phyloP scores from a whole-genome alignment of 2,888 invertebrate genomes.

The Tridacna crocea region DNA sequence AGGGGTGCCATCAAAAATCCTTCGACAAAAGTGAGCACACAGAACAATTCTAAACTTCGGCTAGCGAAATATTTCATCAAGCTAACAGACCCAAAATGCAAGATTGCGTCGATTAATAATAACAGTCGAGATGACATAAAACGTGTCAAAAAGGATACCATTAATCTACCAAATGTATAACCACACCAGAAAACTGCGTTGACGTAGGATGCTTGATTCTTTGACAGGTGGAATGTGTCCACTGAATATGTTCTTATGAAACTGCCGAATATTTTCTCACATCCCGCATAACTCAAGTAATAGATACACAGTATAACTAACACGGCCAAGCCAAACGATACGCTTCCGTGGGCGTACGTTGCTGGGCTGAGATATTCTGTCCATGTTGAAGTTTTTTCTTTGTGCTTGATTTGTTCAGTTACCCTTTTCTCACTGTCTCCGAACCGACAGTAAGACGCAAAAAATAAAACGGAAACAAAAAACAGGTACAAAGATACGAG shows the following conservation, averaged over 20 bases:
- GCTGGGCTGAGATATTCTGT: neutral
- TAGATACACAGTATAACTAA: conserved; percentile 37
- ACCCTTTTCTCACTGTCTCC: neutral
- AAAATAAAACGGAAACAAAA: conserved; percentile 36
- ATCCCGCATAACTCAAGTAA: conserved; percentile 45
- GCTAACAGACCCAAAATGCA: conserved; percentile 18
- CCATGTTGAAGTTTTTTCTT: neutral
- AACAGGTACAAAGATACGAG: conserved; percentile 31
- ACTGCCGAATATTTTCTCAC: conserved; percentile 41
- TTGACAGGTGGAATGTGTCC: conserved; percentile 43
- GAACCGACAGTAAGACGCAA: neutral
- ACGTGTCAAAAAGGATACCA: conserved; percentile 35
- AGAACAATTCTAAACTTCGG: conserved; percentile 21
- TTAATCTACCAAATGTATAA: conserved; percentile 38
- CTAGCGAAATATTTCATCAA: conserved; percentile 29
- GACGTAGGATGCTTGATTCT: conserved; percentile 38
- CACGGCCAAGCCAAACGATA: neutral
- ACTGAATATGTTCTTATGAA: conserved; percentile 49
- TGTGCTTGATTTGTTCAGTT: neutral
- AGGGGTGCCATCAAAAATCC: conserved; percentile 46
- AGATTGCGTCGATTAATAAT: conserved; percentile 12
- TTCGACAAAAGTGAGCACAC: conserved; percentile 35
- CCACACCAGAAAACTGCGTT: conserved; percentile 47
- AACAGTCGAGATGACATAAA: conserved; percentile 30
- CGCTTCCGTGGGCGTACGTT: neutral